Evolutionary conservation across 1,140 invertebrate species (phyloP), one percentile per base, ranked within the genome.

Genomic region (Galendromus occidentalis): DNA sequence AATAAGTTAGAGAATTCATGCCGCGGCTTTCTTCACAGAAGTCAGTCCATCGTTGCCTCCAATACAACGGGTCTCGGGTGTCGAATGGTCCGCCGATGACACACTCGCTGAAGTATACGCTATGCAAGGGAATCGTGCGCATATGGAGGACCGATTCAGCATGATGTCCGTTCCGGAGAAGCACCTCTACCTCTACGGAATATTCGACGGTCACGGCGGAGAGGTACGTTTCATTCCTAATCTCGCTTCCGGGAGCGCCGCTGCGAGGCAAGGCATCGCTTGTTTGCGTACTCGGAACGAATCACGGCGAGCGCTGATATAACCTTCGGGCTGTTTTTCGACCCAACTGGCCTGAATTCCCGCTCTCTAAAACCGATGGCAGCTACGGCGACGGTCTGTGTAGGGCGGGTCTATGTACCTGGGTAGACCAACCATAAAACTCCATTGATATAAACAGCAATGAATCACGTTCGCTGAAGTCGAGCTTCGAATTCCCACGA

Each of bases 141-240:
- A 85, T 64, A 95, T 95, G 91, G 91, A 94, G 80, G 91, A 95
- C 76, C 81, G 89, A 69, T 90, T 88, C 75, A 85, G 86, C 44
- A 81, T 88, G 39, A 82, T 86, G 67, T 82, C 85, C 73, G 84
- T 88, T 66, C 69, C 75, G 7, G 72, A 75, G 66, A 69, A 83
- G 22, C 84, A 83, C 28, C 83, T 91, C 64, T 85, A 86, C 1
- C 78, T 94, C 51, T 93, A 88, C 79, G 90, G 88, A 42, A 83
- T 94, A 65, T 94, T 93, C 76, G 91, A 95, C 80, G 91, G 91
- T 0, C 91, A 95, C 76, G 91, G 91, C 65, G 91, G 91, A 63
- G 87, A 92, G 77, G 84, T 85, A 77, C 73, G 70, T 67, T 39
- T 39, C 33, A 39, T 4, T 39, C 33, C 4, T 39, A 9, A n/a